Conservation (phyloP, 2,888 invertebrate genomes). For the Drosophila lacicola region DNA sequence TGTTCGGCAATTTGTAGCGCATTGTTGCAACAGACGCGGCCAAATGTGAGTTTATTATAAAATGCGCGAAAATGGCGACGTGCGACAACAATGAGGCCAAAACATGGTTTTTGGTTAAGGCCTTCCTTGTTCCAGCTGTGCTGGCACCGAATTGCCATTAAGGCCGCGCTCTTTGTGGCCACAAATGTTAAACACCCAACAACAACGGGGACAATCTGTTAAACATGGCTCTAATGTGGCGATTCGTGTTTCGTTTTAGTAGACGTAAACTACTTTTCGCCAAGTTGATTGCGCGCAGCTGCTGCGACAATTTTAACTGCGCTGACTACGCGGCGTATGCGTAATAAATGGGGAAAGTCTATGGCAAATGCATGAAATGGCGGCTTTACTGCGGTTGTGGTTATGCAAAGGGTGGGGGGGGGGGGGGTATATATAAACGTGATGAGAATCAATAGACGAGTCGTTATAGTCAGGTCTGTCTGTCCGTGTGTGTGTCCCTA, state of each 20-base stretch:
- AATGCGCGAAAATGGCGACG: constrained; percentile 23
- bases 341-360: constrained; percentile 3
- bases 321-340: constrained; percentile 34
- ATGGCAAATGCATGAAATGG: constrained; percentile 1
- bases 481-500: too few relatives aligned
- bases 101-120: constrained; percentile 19
- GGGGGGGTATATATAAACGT: too few relatives aligned
- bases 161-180: constrained; percentile 44
- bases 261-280: constrained; percentile 19
- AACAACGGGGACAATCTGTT: constrained; percentile 28
- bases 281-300: constrained; percentile 26
- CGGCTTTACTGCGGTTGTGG: too few relatives aligned
- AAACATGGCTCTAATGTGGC: constrained; percentile 33
- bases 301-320: neutral
- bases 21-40: constrained; percentile 57
- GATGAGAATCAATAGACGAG: too few relatives aligned
- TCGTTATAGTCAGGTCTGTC: too few relatives aligned
- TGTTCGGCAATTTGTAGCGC: constrained; percentile 70
- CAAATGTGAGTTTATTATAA: constrained; percentile 30
- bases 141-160: constrained; percentile 68
- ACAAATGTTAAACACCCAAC: constrained; percentile 37
- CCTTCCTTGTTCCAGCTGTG: constrained; percentile 56
- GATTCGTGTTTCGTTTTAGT: constrained; percentile 13
- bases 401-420: too few relatives aligned
- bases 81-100: constrained; percentile 1